These are phyloP conservation scores for Leptogaster cylindrica DNA, from an alignment of 2,888 invertebrate species.

Conservation along the genomic window DNA sequence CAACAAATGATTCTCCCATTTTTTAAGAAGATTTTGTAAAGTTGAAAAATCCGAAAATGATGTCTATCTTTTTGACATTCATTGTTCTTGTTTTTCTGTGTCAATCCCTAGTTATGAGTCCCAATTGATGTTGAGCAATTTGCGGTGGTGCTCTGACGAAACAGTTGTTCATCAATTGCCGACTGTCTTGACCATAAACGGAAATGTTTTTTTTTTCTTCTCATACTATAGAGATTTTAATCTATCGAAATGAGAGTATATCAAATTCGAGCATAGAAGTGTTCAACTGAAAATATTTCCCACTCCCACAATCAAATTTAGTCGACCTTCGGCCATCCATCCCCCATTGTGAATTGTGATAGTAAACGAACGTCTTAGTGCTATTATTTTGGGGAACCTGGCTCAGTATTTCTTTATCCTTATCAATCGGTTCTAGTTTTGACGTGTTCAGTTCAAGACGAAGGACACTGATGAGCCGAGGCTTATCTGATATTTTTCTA, in stretches of 20 bases:
- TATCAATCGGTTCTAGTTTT: constrained; percentile 24
- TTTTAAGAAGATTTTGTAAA: constrained; percentile 10
- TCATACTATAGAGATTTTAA: neutral
- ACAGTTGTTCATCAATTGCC: neutral
- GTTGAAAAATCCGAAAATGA: constrained; percentile 10
- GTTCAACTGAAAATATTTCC: neutral
- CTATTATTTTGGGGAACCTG: too few species aligned
- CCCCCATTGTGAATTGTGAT: neutral
- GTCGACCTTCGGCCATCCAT: too few species aligned
- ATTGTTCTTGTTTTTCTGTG: constrained; percentile 26
- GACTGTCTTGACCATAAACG: neutral
- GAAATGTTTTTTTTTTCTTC: neutral
- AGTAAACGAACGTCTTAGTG: neutral
- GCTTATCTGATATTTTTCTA: neutral
- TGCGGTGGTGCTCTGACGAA: neutral
- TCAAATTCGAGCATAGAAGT: neutral
- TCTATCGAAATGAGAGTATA: neutral
- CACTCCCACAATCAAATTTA: too few species aligned
- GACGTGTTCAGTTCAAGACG: neutral
- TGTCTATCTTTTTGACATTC: constrained; percentile 27
- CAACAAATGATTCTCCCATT: too few species aligned
- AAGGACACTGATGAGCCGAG: neutral
- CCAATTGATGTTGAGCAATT: neutral
- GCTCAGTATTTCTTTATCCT: neutral
- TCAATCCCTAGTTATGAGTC: constrained; percentile 23